These are phyloP conservation scores for Cyaniris semiargus DNA, from an alignment of 2,888 invertebrate genomes.

Conservation along the genomic window DNA sequence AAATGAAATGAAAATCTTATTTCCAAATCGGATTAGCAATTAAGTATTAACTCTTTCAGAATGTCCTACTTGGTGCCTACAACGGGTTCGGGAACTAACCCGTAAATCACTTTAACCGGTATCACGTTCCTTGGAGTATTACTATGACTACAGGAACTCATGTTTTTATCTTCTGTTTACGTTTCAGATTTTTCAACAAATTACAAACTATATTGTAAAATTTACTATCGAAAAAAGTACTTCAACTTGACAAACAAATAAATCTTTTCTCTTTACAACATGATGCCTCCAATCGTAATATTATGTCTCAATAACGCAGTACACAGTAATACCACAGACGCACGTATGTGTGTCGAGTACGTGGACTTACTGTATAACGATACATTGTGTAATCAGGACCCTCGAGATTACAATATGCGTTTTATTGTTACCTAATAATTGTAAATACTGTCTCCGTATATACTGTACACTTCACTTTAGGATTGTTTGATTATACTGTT, in stretches of 20 bases:
- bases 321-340: neutral
- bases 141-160: too few species aligned
- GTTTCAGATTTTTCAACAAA: too few species aligned
- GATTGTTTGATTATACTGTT: too few species aligned
- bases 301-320: neutral
- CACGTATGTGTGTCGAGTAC: neutral
- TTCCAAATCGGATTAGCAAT: too few species aligned
- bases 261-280: neutral
- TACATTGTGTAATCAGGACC: neutral
- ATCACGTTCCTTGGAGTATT: too few species aligned
- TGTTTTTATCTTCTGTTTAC: too few species aligned
- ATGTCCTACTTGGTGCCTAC: too few species aligned
- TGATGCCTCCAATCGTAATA: neutral
- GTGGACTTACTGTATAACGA: neutral
- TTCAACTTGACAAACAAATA: neutral
- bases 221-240: neutral
- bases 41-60: too few species aligned
- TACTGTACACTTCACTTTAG: neutral
- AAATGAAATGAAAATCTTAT: too few species aligned
- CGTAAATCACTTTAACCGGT: too few species aligned
- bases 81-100: too few species aligned
- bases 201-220: too few species aligned
- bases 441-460: neutral
- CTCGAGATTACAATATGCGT: neutral
- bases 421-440: neutral